phyloP scores from a whole-genome alignment of 2,888 invertebrate genomes.

The Lagria hirta region DNA sequence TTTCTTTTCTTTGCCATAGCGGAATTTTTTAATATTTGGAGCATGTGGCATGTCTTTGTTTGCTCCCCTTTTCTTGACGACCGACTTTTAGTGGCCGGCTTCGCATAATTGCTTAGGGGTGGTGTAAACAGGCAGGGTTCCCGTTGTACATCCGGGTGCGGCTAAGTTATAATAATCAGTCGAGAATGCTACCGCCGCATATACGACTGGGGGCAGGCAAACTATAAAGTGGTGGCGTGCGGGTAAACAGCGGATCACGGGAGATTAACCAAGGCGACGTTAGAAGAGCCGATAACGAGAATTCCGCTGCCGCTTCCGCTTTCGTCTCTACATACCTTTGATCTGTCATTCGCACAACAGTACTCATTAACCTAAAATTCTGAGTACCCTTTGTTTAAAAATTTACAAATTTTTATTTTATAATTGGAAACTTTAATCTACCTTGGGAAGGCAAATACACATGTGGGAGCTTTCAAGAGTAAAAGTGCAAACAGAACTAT shows the following conservation, averaged over 20 bases:
- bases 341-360: slow-evolving; percentile 38
- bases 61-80: no score
- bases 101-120: slow-evolving; percentile 15
- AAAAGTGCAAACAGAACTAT: no score
- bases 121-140: slow-evolving; percentile 18
- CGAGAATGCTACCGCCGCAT: slow-evolving; percentile 18
- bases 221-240: slow-evolving; percentile 25
- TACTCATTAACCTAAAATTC: slow-evolving; percentile 29
- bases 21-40: no score
- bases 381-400: no score
- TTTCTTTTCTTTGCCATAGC: no score
- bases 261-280: slow-evolving; percentile 43
- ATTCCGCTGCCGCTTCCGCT: slow-evolving; percentile 32
- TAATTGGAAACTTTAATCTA: no score
- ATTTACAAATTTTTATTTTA: no score
- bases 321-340: slow-evolving; percentile 39
- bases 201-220: slow-evolving; percentile 22
- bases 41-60: no score
- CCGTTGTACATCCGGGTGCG: slow-evolving; percentile 9
- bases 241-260: slow-evolving; percentile 37
- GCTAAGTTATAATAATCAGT: slow-evolving; percentile 26
- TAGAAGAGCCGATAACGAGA: slow-evolving; percentile 46
- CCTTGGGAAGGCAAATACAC: no score
- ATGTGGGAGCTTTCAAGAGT: no score
- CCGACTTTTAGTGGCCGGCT: no score